Evolutionary conservation across 2,797 vertebrate species (phyloP).

Genomic region (Nannoperca obscura): DNA sequence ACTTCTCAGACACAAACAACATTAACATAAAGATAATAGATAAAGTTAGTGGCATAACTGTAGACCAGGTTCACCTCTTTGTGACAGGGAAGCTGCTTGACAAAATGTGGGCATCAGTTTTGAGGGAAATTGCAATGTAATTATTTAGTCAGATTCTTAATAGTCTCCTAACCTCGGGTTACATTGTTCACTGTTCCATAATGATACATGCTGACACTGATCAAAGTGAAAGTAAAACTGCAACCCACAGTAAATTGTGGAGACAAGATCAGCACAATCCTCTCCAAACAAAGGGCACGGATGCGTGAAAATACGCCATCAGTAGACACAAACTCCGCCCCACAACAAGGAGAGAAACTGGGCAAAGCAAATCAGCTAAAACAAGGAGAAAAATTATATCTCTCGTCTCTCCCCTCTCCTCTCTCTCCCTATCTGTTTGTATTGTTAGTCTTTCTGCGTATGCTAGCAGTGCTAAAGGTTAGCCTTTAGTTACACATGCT

Average conservation of each 20-base stretch:
- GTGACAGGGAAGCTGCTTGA: constrained; percentile 26
- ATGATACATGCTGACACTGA: constrained; percentile 76
- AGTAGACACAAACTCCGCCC: constrained; percentile 55
- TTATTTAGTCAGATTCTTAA: constrained; percentile 78
- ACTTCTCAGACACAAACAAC: constrained; percentile 10
- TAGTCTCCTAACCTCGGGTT: constrained; percentile 62
- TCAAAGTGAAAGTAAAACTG: constrained; percentile 79
- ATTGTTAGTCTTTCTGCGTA: background rate
- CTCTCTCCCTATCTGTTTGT: background rate
- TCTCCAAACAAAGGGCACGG: constrained; percentile 66
- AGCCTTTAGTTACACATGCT: constrained; percentile 41
- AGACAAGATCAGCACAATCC: constrained; percentile 73
- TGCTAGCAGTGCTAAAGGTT: constrained; percentile 1
- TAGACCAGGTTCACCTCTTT: constrained; percentile 15
- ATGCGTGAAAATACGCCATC: constrained; percentile 67
- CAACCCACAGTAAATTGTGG: constrained; percentile 69
- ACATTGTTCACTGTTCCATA: constrained; percentile 66
- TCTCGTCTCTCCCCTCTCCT: background rate
- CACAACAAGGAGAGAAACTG: constrained; percentile 35
- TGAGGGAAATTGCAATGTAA: constrained; percentile 70
- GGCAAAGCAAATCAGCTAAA: constrained; percentile 40
- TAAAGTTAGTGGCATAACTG: constrained; percentile 9
- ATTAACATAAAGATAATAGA: background rate
- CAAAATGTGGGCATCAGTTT: constrained; percentile 46
- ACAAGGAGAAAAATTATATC: constrained; percentile 33